phyloP scores from a whole-genome alignment of 2,797 vertebrate species.

The Hypotaenidia philippensis region DNA sequence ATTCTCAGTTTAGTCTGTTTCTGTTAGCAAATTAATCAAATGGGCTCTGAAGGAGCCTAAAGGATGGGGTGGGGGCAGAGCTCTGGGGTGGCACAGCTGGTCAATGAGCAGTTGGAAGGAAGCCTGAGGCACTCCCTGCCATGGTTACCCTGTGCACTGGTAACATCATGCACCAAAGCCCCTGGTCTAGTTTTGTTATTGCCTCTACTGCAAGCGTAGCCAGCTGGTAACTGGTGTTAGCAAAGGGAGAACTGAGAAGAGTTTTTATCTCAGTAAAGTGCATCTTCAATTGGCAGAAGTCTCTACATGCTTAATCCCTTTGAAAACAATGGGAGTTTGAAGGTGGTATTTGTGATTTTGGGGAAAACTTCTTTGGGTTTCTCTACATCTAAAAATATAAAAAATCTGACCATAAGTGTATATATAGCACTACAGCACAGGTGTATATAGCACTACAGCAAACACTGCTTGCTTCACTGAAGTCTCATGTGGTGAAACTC shows the following conservation, averaged over 20 bases:
- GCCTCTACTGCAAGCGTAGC: neutral
- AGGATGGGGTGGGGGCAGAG: neutral
- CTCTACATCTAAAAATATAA: neutral
- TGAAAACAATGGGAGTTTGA: neutral
- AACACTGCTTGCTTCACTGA: neutral
- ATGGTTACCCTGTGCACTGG: neutral
- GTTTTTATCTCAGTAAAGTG: neutral
- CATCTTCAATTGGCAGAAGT: neutral
- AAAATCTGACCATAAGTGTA: neutral
- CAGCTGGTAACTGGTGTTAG: neutral
- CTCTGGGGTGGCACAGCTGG: neutral
- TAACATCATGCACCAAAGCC: neutral
- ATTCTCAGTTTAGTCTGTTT: neutral
- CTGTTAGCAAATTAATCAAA: neutral
- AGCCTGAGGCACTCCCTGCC: neutral
- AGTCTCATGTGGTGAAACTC: neutral
- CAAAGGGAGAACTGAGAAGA: neutral
- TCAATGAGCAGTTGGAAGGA: neutral
- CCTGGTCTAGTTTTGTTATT: neutral
- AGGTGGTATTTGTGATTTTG: neutral
- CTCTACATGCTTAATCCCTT: neutral
- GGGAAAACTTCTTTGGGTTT: neutral
- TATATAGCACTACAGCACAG: neutral
- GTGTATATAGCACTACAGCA: neutral
- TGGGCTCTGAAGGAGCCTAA: rapidly evolving